Conservation (phyloP, 2,888 invertebrate genomes). For the Thera britannica region DNA sequence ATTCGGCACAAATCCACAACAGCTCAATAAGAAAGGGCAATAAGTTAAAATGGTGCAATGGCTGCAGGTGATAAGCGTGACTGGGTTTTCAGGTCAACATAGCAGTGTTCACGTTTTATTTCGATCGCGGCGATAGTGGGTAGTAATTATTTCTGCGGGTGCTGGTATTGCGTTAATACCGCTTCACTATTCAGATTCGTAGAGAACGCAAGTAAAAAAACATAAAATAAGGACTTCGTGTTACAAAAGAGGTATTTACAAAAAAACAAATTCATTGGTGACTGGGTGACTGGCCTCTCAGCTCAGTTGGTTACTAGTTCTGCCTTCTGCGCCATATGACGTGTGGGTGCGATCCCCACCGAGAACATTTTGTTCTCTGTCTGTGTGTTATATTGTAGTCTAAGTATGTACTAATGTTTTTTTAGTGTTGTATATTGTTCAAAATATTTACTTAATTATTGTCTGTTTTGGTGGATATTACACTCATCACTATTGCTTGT, state of each 20-base stretch:
- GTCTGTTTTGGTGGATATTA: no score
- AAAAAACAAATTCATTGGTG: not conserved
- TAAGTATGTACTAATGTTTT: no score
- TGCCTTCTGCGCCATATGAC: no score
- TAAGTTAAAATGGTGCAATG: conserved; percentile 48
- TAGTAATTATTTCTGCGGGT: not conserved
- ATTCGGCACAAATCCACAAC: conserved; percentile 15
- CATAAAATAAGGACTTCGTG: not conserved
- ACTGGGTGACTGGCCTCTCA: no score
- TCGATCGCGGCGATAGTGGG: not conserved
- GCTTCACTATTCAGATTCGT: not conserved
- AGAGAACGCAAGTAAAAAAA: not conserved
- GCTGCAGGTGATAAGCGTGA: conserved; percentile 43
- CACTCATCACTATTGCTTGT: no score
- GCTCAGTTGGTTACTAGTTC: no score
- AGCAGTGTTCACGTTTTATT: not conserved
- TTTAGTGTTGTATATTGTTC: no score
- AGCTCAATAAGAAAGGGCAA: conserved; percentile 36
- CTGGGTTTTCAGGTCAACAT: conserved; percentile 36
- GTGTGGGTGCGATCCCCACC: no score
- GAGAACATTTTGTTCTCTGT: no score
- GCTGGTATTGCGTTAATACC: not conserved
- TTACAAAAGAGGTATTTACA: no score
- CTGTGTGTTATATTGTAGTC: no score
- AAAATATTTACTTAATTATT: no score